Evolutionary conservation across 2,888 invertebrate genomes (phyloP), one percentile per base, ranked within the genome.

Genomic region (Chironomus tentans): DNA sequence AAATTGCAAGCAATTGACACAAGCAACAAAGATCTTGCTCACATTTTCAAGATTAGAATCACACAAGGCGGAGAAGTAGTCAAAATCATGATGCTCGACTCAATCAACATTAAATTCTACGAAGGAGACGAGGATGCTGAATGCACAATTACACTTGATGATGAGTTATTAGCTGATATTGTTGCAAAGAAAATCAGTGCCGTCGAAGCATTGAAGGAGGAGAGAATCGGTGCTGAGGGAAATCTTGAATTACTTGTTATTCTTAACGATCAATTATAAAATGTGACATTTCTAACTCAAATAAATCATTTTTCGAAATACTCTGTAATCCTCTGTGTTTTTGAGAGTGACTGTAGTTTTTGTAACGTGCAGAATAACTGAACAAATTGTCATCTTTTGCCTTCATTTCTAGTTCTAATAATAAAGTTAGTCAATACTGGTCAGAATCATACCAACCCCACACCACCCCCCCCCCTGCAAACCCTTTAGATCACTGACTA

Each of bases 21-120:
- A 7, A 73, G 38, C 47, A 76, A 78, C 2, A 77, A 78, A 18
- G 65, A 77, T 75, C 71, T 79, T 21, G 46, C 62, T 15, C 78
- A 78, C 75, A 70, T 78, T 62, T 79, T 76, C 62, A 78, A 78
- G 72, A 78, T 78, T 46, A 78, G 78, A 18, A 77, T 78, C 48
- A 56, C n/a, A 18, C 69, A 73, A 28, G 68, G 73, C 69, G 78
- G 78, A 12, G 48, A 65, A n/a, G 72, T 77, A 10, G 68, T 70
- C 15, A 78, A 78, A 50, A 56, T 77, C 22, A 78, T 78, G 78
- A 77, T 78, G 71, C 48, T 79, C 4, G 79, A 79, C 75, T 76
- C 78, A 56, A 78, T 78, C 47, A 71, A 76, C 38, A 61, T 77
- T 7, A 79, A 79, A 70, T 13, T 74, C 2, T 77, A 7, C 22